A percentile compares a stretch with the other conserved stretches of the same genome.
Evolutionary conservation across 2,113 vertebrate species (phyloP).

Genomic region (Dicentrarchus labrax): DNA sequence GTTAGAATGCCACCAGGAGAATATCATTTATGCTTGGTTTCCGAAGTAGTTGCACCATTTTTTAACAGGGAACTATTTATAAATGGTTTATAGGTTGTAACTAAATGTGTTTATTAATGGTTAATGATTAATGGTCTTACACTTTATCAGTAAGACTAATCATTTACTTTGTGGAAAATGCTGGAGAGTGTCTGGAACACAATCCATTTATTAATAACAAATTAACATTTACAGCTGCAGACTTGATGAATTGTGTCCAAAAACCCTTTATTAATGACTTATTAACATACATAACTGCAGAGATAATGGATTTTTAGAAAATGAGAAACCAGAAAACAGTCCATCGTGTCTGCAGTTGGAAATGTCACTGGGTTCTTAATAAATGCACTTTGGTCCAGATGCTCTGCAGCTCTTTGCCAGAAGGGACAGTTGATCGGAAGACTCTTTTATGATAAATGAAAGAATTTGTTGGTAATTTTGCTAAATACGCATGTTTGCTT

Average conservation of each 20-base stretch:
- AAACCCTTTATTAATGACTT: conserved; percentile 31
- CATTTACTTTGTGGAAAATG: background rate
- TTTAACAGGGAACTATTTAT: background rate
- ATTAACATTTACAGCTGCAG: conserved; percentile 27
- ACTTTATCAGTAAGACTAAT: background rate
- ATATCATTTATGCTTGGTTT: background rate
- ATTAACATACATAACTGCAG: conserved; percentile 18
- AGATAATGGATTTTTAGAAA: conserved; percentile 24
- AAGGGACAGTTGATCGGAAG: background rate
- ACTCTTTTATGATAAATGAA: background rate
- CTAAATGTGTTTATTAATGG: background rate
- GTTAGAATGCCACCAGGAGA: conserved; percentile 23
- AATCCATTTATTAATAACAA: conserved; percentile 20
- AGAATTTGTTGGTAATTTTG: no score
- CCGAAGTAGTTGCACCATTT: background rate
- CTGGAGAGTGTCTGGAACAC: conserved; percentile 10
- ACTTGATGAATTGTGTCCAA: conserved; percentile 24
- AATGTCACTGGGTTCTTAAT: conserved; percentile 21
- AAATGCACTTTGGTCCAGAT: conserved; percentile 1
- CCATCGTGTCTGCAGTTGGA: background rate
- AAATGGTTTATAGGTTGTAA: background rate
- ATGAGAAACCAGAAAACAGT: conserved; percentile 19
- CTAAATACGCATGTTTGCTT: background rate
- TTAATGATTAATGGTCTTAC: background rate
- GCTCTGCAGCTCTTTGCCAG: background rate